Evolutionary conservation across 2,797 vertebrate genomes (phyloP), one percentile per base, ranked within the genome.

Genomic region (Strix occidentalis): DNA sequence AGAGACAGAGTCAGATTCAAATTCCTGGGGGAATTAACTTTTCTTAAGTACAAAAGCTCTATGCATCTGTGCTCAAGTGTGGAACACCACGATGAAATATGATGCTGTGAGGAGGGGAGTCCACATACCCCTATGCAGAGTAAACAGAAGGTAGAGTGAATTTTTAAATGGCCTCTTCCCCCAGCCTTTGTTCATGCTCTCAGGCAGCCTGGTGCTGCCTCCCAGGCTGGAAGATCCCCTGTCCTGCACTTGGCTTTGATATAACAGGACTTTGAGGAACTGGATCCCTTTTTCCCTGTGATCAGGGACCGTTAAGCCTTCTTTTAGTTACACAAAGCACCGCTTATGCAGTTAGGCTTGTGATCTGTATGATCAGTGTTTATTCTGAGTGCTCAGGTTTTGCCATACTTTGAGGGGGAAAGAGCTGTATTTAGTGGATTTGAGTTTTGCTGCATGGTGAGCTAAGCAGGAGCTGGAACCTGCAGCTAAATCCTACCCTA

Each of bases 41-140:
- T 83, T 41, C 61, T 11, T 13, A 39, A 76, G 70, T 28, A 64
- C 63, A 39, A 12, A 64, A 61, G 16, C 70, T 56, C 41, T 7
- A 8, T 45, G 56, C 64, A 45, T 35, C 64, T 19, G 24, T 13
- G 39, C 45, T 58, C 11, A 3, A 7, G 28, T 10, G 10, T 8
- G 21, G 63, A 43, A 20, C 48, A 31, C 61, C 21, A 0, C 1
- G 20, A 17, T 45, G 87, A 63, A 60, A 33, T 3, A 7, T 0
- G 11, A n/a, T 9, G 28, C 14, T 8, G 25, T 10, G 50, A 9
- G 31, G 61, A 26, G 29, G 35, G 39, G 41, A 74, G 37, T n/a
- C 4, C 31, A 20, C 33, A 2, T 13, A n/a, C 5, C 33, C 54
- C 46, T 10, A 1, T 0, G 8, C 61, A 35, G n/a, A 29, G 60